phyloP scores from a whole-genome alignment of 2,113 vertebrate genomes.

The Tachuris rubrigastra region DNA sequence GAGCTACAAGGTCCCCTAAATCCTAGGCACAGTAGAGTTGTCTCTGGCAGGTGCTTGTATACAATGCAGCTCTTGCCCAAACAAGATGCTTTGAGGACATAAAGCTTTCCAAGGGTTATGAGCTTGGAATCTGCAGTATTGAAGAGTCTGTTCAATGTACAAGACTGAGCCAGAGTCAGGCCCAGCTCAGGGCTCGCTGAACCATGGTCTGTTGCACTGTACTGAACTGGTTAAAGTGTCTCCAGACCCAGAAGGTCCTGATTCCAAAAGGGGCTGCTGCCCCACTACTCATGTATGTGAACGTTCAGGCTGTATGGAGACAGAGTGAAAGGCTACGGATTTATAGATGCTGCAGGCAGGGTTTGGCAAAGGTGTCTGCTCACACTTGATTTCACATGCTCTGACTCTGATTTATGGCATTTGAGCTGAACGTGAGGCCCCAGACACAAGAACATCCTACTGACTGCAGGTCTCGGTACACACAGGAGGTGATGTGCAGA shows the following conservation, averaged over 20 bases:
- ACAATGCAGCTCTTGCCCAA: background rate
- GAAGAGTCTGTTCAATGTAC: background rate
- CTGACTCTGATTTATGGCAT: background rate
- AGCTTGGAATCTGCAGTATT: background rate
- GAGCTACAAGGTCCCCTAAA: background rate
- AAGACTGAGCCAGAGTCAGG: background rate
- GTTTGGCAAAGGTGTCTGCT: background rate
- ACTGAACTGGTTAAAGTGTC: background rate
- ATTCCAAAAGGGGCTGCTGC: background rate
- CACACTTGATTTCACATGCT: background rate
- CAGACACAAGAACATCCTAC: accelerated
- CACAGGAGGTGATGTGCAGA: background rate
- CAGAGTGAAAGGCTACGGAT: background rate
- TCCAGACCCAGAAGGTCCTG: background rate
- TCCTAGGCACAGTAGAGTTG: background rate
- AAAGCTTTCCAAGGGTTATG: background rate
- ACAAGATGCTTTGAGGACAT: accelerated
- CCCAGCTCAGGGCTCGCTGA: background rate
- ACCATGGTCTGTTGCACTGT: too few species aligned
- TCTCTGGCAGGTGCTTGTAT: background rate
- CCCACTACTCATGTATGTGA: accelerated
- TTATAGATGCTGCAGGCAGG: background rate
- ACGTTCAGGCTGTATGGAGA: background rate
- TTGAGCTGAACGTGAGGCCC: background rate
- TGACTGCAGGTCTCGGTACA: background rate